Evolutionary conservation across 2,113 vertebrate genomes (phyloP), one percentile per base, ranked within the genome.

Genomic region (Charadrius vociferus): DNA sequence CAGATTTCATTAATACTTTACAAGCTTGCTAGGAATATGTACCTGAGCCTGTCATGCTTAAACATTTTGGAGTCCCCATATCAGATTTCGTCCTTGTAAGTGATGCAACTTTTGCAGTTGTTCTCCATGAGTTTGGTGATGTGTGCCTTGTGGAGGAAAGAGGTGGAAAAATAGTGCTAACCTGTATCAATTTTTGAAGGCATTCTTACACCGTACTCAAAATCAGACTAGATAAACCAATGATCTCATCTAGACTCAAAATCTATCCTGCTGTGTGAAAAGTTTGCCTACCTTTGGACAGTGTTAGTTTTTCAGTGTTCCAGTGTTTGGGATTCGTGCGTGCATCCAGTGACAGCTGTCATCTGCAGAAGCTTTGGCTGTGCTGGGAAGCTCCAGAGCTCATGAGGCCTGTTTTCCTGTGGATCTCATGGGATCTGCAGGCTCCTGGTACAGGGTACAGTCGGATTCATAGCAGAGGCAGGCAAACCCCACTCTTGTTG

Each of bases 301-400:
- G 30, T 5, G 32, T 37, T 49, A 27, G 50, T 59, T 93, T 93
- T 77, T 4, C 52, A 68, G 50, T 45, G 80, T 43, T 61, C 6
- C 62, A 39, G 53, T 20, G 49, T 45, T 45, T 34, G 73, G 84
- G 63, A 58, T 75, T 67, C 4, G 1, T 65, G 86, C 77, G 10
- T 26, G 67, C 26, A 66, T 84, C 83, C 77, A 56, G 83, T 92
- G 94, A 95, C 94, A 96, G 94, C 95, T 96, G 89, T 96, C 91
- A 97, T 65, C 93, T 79, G 89, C 86, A 58, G 86, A 55, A 91
- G 73, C 47, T 81, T 36, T 62, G 89, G 70, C 89, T 87, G 91
- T 14, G 21, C 73, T 43, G 29, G 66, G 80, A 39, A 84, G 77
- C 53, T 80, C 45, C 62, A 34, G 86, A 83, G 91, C 83, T 70